Evolutionary conservation across 2,113 vertebrate genomes (phyloP), one percentile per base, ranked within the genome.

Genomic region (Paramisgurnus dabryanus): DNA sequence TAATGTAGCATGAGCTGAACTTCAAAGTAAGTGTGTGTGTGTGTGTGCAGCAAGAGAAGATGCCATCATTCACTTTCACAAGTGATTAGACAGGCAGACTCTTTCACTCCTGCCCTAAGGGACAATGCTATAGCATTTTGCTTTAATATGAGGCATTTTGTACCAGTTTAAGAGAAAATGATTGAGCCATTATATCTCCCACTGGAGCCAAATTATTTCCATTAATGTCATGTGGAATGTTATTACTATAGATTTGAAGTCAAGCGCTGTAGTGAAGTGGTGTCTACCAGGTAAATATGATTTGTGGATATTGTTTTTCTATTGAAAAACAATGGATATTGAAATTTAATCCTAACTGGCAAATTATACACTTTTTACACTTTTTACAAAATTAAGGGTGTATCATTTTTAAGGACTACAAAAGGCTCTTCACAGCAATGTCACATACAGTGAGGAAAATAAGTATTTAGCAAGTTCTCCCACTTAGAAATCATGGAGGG

Each of bases 1-100:
- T 65, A 90, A 90, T 88, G 87, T 89, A 85, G 80, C 68, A 39
- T 86, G 65, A 73, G 17, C 63, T 80, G 81, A 84, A 82, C 40
- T 49, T 81, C 75, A 64, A 67, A 34, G 78, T 34, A 34, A 34
- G 27, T 34, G 27, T 34, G 27, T 83, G 81, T 83, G 83, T 83
- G 81, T 83, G 83, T 78, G 70, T 57, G 82, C 13, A n/a, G 27
- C 7, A 49, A 50, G 8, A 68, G 65, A 66, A 71, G 57, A 63
- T 17, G 53, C 45, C 58, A 74, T 75, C 67, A 67, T 63, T 68
- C 40, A 65, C 66, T 60, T 50, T 49, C 15, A 60, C 55, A 34
- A 80, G 61, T 55, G 78, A 50, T 47, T 61, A 58, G 67, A 60
- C 66, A 69, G 81, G 67, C 41, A 68, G 75, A 63, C 65, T 76